Conservation (phyloP, 2,797 vertebrate species). For the Premnoplex brunnescens region DNA sequence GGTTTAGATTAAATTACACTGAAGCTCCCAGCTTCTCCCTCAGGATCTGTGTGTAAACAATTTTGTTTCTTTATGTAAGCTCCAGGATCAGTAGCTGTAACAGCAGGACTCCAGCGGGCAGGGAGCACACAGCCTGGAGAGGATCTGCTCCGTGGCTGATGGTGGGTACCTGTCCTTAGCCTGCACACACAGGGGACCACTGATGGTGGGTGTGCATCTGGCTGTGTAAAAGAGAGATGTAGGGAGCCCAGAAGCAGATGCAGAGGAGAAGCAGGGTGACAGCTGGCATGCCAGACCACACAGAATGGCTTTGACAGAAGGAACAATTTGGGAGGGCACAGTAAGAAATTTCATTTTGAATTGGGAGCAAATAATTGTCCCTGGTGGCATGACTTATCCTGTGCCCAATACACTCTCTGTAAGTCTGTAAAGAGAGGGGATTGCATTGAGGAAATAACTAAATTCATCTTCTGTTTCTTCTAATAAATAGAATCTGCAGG, state of each 20-base stretch:
- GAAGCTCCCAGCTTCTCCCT: background rate
- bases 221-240: background rate
- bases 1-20: conserved; percentile 7
- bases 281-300: background rate
- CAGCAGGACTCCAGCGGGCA: background rate
- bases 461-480: background rate
- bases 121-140: background rate
- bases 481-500: background rate
- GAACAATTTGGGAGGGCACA: background rate
- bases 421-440: background rate
- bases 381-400: background rate
- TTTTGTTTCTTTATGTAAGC: conserved; percentile 12
- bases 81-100: background rate
- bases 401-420: background rate
- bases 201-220: background rate
- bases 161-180: background rate
- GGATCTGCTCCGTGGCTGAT: rapidly evolving
- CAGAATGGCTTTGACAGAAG: background rate
- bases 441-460: background rate
- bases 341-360: background rate
- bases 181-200: rapidly evolving
- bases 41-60: background rate
- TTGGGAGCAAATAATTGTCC: background rate
- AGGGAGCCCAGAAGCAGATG: background rate
- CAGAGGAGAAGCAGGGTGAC: background rate